Conservation (phyloP, 2,113 vertebrate genomes). For the Malurus melanocephalus region DNA sequence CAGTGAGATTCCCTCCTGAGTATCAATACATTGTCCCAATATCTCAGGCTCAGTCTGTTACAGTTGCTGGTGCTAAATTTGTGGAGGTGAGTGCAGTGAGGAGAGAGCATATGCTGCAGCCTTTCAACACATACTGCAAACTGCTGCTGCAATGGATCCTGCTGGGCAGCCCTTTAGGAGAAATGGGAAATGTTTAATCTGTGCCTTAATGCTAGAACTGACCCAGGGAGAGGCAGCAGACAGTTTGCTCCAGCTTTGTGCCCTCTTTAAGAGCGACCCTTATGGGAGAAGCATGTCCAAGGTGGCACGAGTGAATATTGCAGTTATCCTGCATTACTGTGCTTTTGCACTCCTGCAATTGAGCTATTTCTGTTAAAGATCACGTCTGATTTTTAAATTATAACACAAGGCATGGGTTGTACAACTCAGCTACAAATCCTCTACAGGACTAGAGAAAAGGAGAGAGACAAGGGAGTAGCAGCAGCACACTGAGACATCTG, state of each 20-base stretch:
- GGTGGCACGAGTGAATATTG: neutral
- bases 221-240: neutral
- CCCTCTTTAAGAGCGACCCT: neutral
- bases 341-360: neutral
- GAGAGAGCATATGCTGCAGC: neutral
- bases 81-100: neutral
- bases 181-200: neutral
- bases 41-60: neutral
- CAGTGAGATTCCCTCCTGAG: neutral
- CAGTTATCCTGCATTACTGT: neutral
- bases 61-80: conserved; percentile 8
- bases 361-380: neutral
- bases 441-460: neutral
- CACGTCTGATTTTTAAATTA: neutral
- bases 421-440: neutral
- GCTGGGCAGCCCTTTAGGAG: conserved; percentile 23
- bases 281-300: neutral
- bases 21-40: neutral
- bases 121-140: neutral
- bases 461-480: neutral
- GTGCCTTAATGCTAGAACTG: neutral
- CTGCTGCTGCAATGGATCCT: neutral
- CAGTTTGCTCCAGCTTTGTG: neutral
- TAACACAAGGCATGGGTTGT: neutral
- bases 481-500: neutral